These are phyloP conservation scores for Homalodisca vitripennis DNA, from an alignment of 1,140 invertebrate genomes.

Conservation along the genomic window DNA sequence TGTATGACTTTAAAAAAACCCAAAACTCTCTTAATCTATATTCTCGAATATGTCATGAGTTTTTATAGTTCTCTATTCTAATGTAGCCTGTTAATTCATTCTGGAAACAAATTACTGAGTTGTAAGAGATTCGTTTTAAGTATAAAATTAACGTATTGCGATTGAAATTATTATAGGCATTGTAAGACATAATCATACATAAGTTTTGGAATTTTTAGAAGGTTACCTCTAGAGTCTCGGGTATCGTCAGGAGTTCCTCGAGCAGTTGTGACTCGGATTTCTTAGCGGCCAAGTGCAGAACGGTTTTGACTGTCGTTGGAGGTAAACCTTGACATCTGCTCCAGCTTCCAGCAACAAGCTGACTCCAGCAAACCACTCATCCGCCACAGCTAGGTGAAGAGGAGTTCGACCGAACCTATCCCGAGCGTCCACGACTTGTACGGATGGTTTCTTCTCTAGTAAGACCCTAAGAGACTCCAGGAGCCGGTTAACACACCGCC, in stretches of 20 bases:
- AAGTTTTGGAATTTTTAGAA: too few relatives aligned
- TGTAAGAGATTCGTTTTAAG: too few relatives aligned
- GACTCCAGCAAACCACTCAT: slow-evolving; percentile 57
- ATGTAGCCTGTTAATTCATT: too few relatives aligned
- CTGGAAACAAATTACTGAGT: too few relatives aligned
- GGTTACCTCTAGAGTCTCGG: slow-evolving; percentile 51
- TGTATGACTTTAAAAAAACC: too few relatives aligned
- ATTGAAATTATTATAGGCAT: too few relatives aligned
- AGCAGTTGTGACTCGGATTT: slow-evolving; percentile 61
- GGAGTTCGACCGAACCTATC: slow-evolving; percentile 72
- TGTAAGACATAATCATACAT: too few relatives aligned
- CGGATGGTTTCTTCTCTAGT: slow-evolving; percentile 49
- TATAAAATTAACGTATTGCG: too few relatives aligned
- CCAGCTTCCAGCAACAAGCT: slow-evolving; percentile 64
- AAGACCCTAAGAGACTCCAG: slow-evolving; percentile 50
- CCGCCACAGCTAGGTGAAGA: slow-evolving; percentile 74
- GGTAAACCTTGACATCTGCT: slow-evolving; percentile 62
- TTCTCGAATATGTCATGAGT: too few relatives aligned
- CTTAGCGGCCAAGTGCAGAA: slow-evolving; percentile 57
- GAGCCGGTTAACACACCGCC: slow-evolving; percentile 50
- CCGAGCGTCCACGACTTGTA: slow-evolving; percentile 47
- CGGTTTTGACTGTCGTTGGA: slow-evolving; percentile 60
- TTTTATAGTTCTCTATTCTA: too few relatives aligned
- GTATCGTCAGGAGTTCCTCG: slow-evolving; percentile 57
- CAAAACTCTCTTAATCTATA: too few relatives aligned